Percentiles rank a stretch among this genome's conserved stretches.
These are phyloP conservation scores for Nephotettix cincticeps DNA, from an alignment of 1,140 invertebrate genomes.

Conservation along the genomic window DNA sequence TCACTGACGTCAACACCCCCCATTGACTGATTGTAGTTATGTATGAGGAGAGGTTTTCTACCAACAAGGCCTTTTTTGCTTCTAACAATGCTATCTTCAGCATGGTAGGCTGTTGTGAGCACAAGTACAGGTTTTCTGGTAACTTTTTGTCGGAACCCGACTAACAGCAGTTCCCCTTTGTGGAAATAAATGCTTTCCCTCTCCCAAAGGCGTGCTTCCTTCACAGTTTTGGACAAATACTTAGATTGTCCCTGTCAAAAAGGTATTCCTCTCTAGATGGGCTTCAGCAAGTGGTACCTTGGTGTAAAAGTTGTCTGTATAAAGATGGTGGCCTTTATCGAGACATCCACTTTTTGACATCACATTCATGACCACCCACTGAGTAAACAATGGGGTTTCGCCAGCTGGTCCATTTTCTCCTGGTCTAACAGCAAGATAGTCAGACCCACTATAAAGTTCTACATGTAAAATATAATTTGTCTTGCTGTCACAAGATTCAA, in stretches of 20 bases:
- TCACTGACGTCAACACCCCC: slow-evolving; percentile 3
- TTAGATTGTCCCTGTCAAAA: neutral
- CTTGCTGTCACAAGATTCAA: neutral
- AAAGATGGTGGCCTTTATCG: slow-evolving; percentile 5
- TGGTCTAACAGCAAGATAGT: neutral
- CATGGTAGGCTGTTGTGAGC: neutral
- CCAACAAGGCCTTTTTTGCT: neutral
- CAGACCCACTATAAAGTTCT: neutral
- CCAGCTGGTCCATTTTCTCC: neutral
- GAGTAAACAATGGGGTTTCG: neutral
- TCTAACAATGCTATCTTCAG: slow-evolving; percentile 4
- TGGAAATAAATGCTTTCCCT: neutral
- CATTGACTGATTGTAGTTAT: slow-evolving; percentile 9
- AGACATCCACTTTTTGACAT: neutral
- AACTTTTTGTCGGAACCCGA: slow-evolving; percentile 12
- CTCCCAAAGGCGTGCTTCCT: neutral
- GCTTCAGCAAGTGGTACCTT: neutral
- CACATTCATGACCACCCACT: neutral
- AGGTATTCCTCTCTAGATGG: neutral
- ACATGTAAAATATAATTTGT: slow-evolving; percentile 1
- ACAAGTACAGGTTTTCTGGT: neutral
- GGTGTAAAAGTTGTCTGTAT: slow-evolving; percentile 14
- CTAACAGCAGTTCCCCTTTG: neutral
- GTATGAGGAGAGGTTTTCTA: slow-evolving; percentile 7
- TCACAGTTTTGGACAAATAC: neutral